These are phyloP conservation scores for Porites divaricata DNA, from an alignment of 92 coral and sea anemone genomes.

Conservation along the genomic window DNA sequence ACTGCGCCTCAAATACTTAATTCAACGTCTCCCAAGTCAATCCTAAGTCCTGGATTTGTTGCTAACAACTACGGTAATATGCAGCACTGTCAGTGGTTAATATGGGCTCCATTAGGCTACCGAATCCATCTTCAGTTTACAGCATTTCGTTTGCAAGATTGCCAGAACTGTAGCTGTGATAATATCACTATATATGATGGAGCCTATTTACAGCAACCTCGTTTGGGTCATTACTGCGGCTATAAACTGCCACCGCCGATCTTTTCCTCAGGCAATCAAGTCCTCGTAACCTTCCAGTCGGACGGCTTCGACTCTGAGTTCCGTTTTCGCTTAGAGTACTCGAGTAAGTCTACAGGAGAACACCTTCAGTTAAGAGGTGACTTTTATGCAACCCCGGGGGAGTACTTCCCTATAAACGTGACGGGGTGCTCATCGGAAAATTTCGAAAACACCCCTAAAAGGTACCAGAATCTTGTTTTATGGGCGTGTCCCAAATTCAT, in stretches of 20 bases:
- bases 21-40: too few species aligned
- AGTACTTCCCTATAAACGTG: too few species aligned
- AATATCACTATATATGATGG: conserved; percentile 7
- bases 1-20: too few species aligned
- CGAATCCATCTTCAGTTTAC: background rate
- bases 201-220: background rate
- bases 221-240: conserved; percentile 3
- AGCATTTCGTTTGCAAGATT: background rate
- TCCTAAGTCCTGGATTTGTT: background rate
- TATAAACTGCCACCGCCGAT: background rate
- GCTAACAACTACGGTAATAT: background rate
- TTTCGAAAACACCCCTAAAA: too few species aligned
- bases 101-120: background rate
- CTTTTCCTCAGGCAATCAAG: background rate
- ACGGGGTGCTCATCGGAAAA: too few species aligned
- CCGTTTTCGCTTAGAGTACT: background rate
- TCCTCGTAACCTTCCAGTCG: background rate
- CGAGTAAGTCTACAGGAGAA: background rate
- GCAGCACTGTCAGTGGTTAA: conserved; percentile 1
- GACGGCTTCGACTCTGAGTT: background rate
- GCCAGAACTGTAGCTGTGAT: background rate
- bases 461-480: too few species aligned
- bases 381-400: too few species aligned
- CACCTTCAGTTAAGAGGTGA: too few species aligned
- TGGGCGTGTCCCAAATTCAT: too few species aligned